Evolutionary conservation across 2,113 vertebrate species (phyloP), one percentile per base, ranked within the genome.

Genomic region (Morone saxatilis): DNA sequence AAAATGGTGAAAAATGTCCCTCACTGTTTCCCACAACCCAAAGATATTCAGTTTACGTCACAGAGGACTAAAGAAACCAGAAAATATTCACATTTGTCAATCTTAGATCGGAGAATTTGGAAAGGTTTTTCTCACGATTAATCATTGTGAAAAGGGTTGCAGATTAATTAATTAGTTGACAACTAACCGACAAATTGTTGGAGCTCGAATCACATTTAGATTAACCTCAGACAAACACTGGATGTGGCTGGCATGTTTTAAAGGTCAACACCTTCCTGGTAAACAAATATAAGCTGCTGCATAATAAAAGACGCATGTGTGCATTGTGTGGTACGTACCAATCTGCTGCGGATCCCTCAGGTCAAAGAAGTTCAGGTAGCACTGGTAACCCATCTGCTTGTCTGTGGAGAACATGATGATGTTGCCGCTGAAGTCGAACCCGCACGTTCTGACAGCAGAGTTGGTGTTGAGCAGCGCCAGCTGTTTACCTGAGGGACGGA

Each of bases 391-490:
- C 98, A 99, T 99, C 95, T 99, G 98, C 85, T 99, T 99, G 89
- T 99, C 98, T 0, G 98, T 99, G 78, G 98, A 99, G 76, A 99
- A 99, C 98, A 99, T 99, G 93, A 99, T 97, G 95, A 99, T 99
- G 91, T 99, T 99, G 16, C 98, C 98, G 4, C 98, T 98, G 11
- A 98, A 99, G 93, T 99, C 98, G 40, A 99, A 99, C 76, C 98
- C 98, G 0, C 98, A 99, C 0, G 97, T 99, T 62, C 98, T 96
- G 17, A 99, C 98, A 0, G 98, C 98, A 0, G 98, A 99, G 93
- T 96, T 99, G 82, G 98, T 99, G 76, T 99, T 94, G 85, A 99
- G 94, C 47, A 97, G 93, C 1, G 97, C 97, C 12, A 99, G 94
- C 93, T 99, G 98, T 94, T 99, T 99, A 43, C 98, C 98, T 99